These are phyloP conservation scores for Cyprinodon variegatus DNA, from an alignment of 2,113 vertebrate species.

Conservation along the genomic window DNA sequence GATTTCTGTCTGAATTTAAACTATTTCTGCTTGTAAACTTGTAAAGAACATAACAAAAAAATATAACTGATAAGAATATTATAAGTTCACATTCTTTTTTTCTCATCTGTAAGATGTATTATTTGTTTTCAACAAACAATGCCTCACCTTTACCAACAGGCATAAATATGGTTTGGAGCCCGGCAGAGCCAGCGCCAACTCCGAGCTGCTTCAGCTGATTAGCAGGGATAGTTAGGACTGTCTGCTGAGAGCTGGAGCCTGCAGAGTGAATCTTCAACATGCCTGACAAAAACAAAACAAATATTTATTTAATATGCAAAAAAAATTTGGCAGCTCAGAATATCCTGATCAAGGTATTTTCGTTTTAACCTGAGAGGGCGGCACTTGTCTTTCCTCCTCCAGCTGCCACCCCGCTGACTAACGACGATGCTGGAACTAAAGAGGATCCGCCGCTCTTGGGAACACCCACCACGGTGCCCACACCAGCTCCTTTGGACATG, in stretches of 20 bases:
- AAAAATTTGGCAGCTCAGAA: too few species aligned
- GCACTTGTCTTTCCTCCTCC: slow-evolving; percentile 79
- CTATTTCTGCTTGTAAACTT: neutral
- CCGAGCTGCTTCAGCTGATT: slow-evolving; percentile 94
- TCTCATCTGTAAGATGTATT: neutral
- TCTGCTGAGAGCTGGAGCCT: slow-evolving; percentile 89
- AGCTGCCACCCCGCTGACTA: slow-evolving; percentile 78
- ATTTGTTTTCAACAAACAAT: neutral
- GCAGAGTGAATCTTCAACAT: slow-evolving; percentile 93
- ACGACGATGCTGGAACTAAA: slow-evolving; percentile 80
- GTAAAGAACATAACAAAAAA: neutral
- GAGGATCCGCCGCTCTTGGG: slow-evolving; percentile 73
- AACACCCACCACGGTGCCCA: slow-evolving; percentile 52
- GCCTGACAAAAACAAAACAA: slow-evolving; percentile 71
- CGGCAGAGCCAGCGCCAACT: slow-evolving; percentile 82
- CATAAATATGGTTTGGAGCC: slow-evolving; percentile 92
- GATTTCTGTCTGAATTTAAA: neutral
- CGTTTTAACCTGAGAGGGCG: slow-evolving; percentile 85
- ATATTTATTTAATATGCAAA: neutral
- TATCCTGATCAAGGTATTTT: neutral
- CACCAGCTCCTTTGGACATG: slow-evolving; percentile 70
- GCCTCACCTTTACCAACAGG: slow-evolving; percentile 90
- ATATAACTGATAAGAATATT: slow-evolving; percentile 9
- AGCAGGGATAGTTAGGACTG: slow-evolving; percentile 90
- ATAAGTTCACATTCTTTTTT: slow-evolving; percentile 1